A percentile compares a stretch with the other conserved stretches of the same genome.
These are phyloP conservation scores for Pundamilia nyererei DNA, from an alignment of 2,113 vertebrate genomes.

Conservation along the genomic window DNA sequence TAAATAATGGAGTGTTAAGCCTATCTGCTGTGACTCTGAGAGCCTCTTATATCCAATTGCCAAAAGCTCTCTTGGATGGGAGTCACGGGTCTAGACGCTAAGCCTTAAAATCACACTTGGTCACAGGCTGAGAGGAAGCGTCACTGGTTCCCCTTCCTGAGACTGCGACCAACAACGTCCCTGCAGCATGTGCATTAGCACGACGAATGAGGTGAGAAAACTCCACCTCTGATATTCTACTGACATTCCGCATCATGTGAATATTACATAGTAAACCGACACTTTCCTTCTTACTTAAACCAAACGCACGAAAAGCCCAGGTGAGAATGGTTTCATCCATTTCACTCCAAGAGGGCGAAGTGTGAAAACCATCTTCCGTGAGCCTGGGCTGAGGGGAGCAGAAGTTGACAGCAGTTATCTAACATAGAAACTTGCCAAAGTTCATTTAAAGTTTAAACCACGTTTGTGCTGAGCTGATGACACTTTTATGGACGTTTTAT, in stretches of 20 bases:
- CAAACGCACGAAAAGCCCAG: background rate
- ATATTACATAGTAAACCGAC: conserved; percentile 1
- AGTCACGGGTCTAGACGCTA: conserved; percentile 9
- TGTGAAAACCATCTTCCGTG: conserved; percentile 9
- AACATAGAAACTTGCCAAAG: background rate
- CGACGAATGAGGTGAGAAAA: conserved; percentile 43
- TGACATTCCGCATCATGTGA: background rate
- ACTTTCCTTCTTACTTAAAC: background rate
- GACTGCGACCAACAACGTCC: background rate
- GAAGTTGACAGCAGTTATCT: background rate
- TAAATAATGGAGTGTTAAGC: conserved; percentile 48
- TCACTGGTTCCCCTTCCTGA: background rate
- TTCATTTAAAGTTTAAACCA: background rate
- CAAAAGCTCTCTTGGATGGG: conserved; percentile 30
- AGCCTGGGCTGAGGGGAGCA: background rate
- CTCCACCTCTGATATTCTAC: background rate
- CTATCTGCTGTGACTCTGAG: conserved; percentile 16
- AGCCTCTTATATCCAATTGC: conserved; percentile 21
- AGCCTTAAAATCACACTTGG: conserved; percentile 45
- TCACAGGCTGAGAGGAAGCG: conserved; percentile 4
- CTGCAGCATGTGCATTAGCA: conserved; percentile 21
- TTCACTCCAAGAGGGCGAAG: background rate
- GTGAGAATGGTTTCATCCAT: conserved; percentile 9
- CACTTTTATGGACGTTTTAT: background rate
- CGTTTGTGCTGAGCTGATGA: background rate